Conservation (phyloP, 2,113 vertebrate genomes). For the Candoia aspera region DNA sequence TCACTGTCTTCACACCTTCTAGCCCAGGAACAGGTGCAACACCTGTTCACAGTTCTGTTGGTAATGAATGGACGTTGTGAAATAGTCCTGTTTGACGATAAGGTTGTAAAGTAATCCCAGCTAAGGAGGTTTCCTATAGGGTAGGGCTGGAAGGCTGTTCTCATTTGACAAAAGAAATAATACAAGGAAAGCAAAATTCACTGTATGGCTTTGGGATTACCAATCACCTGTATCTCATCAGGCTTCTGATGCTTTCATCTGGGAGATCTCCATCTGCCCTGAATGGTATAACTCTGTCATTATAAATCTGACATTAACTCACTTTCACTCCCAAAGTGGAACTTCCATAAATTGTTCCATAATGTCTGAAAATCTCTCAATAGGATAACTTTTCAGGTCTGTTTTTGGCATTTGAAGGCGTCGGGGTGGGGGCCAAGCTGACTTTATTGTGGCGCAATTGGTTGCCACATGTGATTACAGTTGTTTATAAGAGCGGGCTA, state of each 20-base stretch:
- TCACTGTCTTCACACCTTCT: too few species aligned
- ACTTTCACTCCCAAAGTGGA: neutral
- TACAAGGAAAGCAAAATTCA: neutral
- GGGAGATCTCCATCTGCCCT: constrained; percentile 5
- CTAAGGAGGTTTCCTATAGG: neutral
- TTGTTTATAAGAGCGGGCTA: neutral
- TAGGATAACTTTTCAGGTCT: neutral
- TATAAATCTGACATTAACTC: neutral
- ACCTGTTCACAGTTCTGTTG: neutral
- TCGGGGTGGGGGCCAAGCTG: neutral
- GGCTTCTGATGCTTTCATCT: neutral
- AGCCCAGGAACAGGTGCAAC: too few species aligned
- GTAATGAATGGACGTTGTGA: neutral
- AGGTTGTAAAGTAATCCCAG: neutral
- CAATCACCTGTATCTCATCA: constrained; percentile 19
- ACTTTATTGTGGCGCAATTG: constrained; percentile 2
- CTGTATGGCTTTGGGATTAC: neutral
- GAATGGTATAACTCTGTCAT: neutral
- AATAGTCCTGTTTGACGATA: neutral
- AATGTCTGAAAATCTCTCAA: neutral
- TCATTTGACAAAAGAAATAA: neutral
- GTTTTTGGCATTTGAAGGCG: neutral
- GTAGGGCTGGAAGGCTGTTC: neutral
- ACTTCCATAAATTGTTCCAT: neutral
- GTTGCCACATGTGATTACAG: neutral